A percentile compares a stretch with the other conserved stretches of the same genome.
Evolutionary conservation across 2,888 invertebrate species (phyloP).

Genomic region (Melanostoma scalare): DNA sequence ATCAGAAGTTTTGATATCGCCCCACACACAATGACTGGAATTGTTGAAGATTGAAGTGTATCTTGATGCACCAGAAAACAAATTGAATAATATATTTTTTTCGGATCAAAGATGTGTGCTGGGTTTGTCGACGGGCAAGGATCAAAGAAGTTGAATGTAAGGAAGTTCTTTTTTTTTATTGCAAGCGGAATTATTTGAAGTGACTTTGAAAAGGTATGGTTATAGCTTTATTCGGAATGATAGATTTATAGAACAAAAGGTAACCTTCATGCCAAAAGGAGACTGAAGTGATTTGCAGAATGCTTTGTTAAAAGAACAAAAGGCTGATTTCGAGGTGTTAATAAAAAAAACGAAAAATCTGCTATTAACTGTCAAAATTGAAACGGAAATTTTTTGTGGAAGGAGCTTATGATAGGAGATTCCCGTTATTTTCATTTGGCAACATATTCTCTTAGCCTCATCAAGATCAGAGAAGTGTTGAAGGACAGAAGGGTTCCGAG

Average conservation of each 20-base stretch:
- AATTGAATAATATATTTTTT: slow-evolving; percentile 51
- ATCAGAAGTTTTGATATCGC: slow-evolving; percentile 56
- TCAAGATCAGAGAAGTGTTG: too few species aligned
- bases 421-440: too few species aligned
- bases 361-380: too few species aligned
- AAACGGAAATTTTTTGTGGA: too few species aligned
- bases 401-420: too few species aligned
- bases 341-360: too few species aligned
- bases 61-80: slow-evolving; percentile 64
- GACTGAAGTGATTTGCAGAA: slow-evolving; percentile 6
- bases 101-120: slow-evolving; percentile 18
- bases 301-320: too few species aligned
- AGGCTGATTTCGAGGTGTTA: too few species aligned
- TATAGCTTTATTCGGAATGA: slow-evolving; percentile 1
- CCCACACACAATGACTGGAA: slow-evolving; percentile 42
- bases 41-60: slow-evolving; percentile 48
- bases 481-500: too few species aligned
- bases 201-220: slow-evolving; percentile 33
- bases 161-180: slow-evolving; percentile 44
- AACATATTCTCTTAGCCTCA: too few species aligned
- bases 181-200: slow-evolving; percentile 25
- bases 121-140: slow-evolving; percentile 28
- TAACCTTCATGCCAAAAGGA: not conserved
- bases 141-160: slow-evolving; percentile 52
- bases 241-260: not conserved